Evolutionary conservation across 2,113 vertebrate genomes (phyloP).

Genomic region (Cettia cetti): DNA sequence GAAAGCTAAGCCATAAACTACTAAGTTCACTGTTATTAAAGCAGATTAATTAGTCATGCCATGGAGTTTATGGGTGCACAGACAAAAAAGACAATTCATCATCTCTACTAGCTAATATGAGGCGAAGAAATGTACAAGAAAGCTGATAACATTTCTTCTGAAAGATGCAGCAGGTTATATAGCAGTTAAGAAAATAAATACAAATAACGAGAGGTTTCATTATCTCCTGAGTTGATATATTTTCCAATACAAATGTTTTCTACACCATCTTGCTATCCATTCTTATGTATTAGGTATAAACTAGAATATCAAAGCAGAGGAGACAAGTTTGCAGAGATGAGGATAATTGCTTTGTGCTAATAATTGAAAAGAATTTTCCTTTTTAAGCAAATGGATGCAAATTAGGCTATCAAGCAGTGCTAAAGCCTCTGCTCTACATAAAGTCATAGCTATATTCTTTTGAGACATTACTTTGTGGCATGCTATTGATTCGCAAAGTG

Average conservation of each 20-base stretch:
- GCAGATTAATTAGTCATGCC: neutral
- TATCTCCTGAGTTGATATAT: neutral
- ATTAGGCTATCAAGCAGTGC: neutral
- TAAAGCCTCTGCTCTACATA: neutral
- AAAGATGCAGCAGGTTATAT: neutral
- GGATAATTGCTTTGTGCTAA: neutral
- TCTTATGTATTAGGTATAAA: neutral
- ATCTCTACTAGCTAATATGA: neutral
- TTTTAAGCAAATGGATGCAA: neutral
- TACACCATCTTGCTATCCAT: neutral
- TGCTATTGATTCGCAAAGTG: neutral
- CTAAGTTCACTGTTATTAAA: neutral
- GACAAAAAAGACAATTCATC: neutral
- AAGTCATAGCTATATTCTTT: neutral
- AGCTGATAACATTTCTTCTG: neutral
- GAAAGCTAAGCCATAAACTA: neutral
- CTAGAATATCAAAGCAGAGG: neutral
- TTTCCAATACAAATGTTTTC: neutral
- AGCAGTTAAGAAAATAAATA: neutral
- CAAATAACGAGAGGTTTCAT: neutral
- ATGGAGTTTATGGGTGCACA: neutral
- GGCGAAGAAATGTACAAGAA: neutral
- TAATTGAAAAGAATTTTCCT: neutral
- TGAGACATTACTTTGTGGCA: neutral
- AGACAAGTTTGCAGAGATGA: neutral